These are phyloP conservation scores for Panulirus ornatus DNA, from an alignment of 1,140 invertebrate species.

Conservation along the genomic window DNA sequence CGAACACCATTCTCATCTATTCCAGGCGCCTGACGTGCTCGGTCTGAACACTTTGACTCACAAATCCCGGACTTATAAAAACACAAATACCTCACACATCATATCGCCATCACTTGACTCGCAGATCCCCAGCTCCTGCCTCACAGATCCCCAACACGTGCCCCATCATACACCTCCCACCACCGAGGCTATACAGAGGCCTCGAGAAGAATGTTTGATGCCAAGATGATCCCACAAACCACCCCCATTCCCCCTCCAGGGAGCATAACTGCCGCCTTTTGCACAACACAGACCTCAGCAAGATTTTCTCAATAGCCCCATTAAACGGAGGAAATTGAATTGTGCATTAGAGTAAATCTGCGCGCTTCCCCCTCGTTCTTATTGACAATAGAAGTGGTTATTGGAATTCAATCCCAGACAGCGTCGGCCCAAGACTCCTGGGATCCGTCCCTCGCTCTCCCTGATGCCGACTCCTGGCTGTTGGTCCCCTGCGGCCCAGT, in stretches of 20 bases:
- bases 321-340: neutral
- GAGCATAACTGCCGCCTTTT: neutral
- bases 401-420: slow-evolving; percentile 32
- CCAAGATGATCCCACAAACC: neutral
- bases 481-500: too few relatives aligned
- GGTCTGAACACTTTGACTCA: too few relatives aligned
- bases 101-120: too few relatives aligned
- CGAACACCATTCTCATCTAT: too few relatives aligned
- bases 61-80: too few relatives aligned
- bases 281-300: neutral
- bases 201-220: neutral
- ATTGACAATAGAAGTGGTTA: slow-evolving; percentile 23
- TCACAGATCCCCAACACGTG: neutral
- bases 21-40: too few relatives aligned
- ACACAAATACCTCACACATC: too few relatives aligned
- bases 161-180: neutral
- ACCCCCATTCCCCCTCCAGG: neutral
- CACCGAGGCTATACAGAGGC: neutral
- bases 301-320: neutral
- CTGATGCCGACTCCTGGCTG: neutral
- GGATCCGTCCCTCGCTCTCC: neutral
- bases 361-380: neutral
- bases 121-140: too few relatives aligned
- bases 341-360: neutral
- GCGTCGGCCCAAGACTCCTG: neutral